phyloP scores from a whole-genome alignment of 2,113 vertebrate species.

The Tamias sibiricus region DNA sequence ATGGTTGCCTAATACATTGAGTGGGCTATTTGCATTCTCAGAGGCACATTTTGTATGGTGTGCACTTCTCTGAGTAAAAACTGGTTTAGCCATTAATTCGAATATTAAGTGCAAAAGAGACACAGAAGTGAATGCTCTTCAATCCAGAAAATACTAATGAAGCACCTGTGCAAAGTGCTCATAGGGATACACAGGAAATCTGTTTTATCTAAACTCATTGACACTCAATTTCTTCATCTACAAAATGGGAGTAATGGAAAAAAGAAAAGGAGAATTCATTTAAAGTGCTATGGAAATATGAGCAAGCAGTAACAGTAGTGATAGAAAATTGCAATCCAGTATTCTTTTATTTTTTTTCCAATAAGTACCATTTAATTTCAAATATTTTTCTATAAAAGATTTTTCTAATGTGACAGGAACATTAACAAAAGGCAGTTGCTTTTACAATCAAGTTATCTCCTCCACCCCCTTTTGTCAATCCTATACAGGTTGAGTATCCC shows the following conservation, averaged over 20 bases:
- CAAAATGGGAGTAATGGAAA: constrained; percentile 50
- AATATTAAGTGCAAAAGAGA: constrained; percentile 69
- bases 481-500: not conserved
- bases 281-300: not conserved
- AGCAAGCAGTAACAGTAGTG: not conserved
- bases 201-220: not conserved
- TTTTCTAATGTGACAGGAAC: not conserved
- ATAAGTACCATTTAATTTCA: constrained; percentile 23
- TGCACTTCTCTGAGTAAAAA: constrained; percentile 63
- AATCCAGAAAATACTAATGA: not conserved
- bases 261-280: not conserved
- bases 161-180: not conserved
- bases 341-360: not conserved
- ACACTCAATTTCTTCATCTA: constrained; percentile 49
- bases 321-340: not conserved
- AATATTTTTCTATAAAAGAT: constrained; percentile 18
- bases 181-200: not conserved
- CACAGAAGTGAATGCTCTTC: constrained; percentile 17
- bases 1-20: constrained; percentile 77
- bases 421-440: constrained; percentile 33
- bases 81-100: constrained; percentile 65
- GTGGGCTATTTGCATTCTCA: constrained; percentile 84
- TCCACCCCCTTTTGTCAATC: not conserved
- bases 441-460: constrained; percentile 17
- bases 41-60: constrained; percentile 82